Base-by-base conservation (phyloP, 2,113 vertebrate genomes). In the Pitta sordida region DNA sequence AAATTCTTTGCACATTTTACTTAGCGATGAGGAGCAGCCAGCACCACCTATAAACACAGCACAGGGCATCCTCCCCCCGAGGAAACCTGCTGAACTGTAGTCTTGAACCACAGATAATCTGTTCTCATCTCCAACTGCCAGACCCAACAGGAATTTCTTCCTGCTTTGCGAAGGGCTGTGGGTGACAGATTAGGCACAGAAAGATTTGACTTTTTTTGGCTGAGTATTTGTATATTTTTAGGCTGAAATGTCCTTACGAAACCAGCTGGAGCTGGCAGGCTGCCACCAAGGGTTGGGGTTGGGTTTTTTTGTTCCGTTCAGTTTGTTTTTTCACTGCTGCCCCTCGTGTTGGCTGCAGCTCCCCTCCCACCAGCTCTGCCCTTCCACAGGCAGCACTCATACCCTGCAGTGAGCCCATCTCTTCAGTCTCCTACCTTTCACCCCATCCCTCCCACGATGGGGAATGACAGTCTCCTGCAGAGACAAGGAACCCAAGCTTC, bases 241-340 rank as follows among this genome's bases (percentile, higher is more conserved):
- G 89, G 84, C 78, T 90, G 89, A 79, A 89, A 83, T 43, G 55
- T 92, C 87, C 88, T 91, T 94, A 95, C 2, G 43, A 95, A 93
- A 88, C 83, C 91, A 96, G 86, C 86, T 91, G 91, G 94, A 93
- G 78, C 88, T 96, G 94, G 92, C 95, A 68, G 74, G 36, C 80
- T 94, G 88, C 94, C 95, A 81, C 64, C 56, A 20, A 71, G 92
- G 60, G n/a, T 56, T 91, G 86, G 67, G 68, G 29, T 29, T 48
- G n/a, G 5, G 6, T 6, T 44, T 53, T 81, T 59, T 18, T n/a
- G 14, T 69, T 76, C 51, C 0, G 0, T 65, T 83, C 26, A 9
- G 17, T 62, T 83, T 80, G 53, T 3, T 80, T 86, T 83, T 46
- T 73, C 56, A 12, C 68, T 86, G 63, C 63, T 76, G 62, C 39